Evolutionary conservation across 1,140 invertebrate genomes (phyloP).

Genomic region (Trichomalopsis sarcophagae): DNA sequence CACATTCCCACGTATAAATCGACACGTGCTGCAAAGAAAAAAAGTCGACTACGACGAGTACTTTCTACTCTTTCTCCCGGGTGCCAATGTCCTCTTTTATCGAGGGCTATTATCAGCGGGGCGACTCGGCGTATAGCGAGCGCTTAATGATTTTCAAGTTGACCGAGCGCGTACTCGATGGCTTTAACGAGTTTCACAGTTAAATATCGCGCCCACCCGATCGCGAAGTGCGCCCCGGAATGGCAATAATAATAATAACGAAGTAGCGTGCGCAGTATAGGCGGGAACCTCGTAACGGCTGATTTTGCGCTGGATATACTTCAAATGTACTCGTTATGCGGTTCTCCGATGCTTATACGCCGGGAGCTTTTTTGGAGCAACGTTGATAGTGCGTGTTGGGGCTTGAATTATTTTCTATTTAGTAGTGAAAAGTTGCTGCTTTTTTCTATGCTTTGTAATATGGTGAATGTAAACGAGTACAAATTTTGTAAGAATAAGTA

Average conservation of each 20-base stretch:
- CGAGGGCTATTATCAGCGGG: neutral
- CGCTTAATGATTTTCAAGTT: constrained; percentile 4
- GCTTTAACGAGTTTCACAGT: constrained; percentile 1
- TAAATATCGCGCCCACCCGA: neutral
- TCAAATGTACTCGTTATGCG: neutral
- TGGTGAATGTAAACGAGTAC: too few species aligned
- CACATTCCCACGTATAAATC: too few species aligned
- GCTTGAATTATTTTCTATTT: too few species aligned
- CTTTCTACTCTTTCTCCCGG: neutral
- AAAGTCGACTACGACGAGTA: neutral
- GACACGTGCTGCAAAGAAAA: neutral
- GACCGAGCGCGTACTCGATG: neutral
- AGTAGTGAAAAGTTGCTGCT: too few species aligned
- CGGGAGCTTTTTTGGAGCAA: neutral
- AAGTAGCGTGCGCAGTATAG: neutral
- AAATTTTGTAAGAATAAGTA: too few species aligned
- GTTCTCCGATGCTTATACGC: neutral
- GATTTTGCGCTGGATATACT: neutral
- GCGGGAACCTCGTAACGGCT: neutral
- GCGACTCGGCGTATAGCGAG: neutral
- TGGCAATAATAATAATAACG: neutral
- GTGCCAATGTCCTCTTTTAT: neutral
- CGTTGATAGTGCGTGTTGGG: neutral
- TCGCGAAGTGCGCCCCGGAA: neutral
- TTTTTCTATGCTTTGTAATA: too few species aligned